Percentiles rank a stretch among this genome's conserved stretches.
phyloP scores from a whole-genome alignment of 2,113 vertebrate species.

The Otolemur garnettii region DNA sequence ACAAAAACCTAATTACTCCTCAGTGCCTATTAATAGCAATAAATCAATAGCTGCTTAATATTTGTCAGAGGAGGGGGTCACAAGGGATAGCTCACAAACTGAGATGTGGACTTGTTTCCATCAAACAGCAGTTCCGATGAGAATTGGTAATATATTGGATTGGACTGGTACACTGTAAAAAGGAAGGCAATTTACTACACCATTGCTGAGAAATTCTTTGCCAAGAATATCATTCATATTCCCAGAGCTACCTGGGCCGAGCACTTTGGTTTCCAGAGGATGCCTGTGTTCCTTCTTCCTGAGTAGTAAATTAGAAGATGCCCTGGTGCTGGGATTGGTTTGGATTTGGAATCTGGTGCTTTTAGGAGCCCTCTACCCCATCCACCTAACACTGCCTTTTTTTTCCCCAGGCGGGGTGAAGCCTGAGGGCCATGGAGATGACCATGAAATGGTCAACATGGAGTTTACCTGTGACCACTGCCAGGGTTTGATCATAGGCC shows the following conservation, averaged over 20 bases:
- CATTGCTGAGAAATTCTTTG: not conserved
- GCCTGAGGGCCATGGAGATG: constrained; percentile 97
- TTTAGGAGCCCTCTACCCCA: not conserved
- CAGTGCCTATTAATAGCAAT: not conserved
- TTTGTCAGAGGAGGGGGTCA: not conserved
- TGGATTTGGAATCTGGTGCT: constrained; percentile 19
- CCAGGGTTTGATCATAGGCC: constrained; percentile 97
- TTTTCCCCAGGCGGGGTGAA: constrained; percentile 93
- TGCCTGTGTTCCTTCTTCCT: not conserved
- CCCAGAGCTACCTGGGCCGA: not conserved
- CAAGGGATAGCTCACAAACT: not conserved
- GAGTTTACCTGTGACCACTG: constrained; percentile 98
- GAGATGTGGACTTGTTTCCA: not conserved
- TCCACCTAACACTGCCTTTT: not conserved
- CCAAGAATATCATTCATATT: not conserved
- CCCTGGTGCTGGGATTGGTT: not conserved
- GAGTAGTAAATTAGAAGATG: not conserved
- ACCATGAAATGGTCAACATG: constrained; percentile 99
- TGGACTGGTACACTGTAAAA: not conserved
- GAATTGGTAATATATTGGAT: not conserved
- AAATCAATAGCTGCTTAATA: not conserved
- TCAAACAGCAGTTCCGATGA: not conserved
- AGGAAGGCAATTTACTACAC: not conserved
- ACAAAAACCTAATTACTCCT: not conserved
- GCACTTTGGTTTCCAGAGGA: not conserved